phyloP scores from a whole-genome alignment of 2,113 vertebrate species.

The Heterocephalus glaber region DNA sequence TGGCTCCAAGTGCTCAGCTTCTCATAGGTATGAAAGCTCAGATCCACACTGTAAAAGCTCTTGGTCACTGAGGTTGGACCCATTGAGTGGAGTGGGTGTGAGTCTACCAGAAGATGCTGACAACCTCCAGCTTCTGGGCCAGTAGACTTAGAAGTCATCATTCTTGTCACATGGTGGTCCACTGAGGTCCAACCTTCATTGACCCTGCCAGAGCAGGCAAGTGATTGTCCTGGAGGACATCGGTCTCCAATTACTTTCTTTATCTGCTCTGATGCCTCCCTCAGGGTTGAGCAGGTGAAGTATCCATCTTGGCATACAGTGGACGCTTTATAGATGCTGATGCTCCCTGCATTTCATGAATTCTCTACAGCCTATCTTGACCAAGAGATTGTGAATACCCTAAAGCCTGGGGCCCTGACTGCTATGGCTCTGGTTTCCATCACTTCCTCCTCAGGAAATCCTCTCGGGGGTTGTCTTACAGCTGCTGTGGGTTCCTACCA shows the following conservation, averaged over 20 bases:
- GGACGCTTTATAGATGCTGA: background rate
- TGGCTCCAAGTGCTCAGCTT: background rate
- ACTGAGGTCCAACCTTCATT: background rate
- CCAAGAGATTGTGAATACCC: background rate
- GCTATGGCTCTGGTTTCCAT: background rate
- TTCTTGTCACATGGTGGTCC: background rate
- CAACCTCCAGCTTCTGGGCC: background rate
- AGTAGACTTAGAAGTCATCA: background rate
- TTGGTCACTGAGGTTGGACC: background rate
- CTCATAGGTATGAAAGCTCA: background rate
- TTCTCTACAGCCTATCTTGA: background rate
- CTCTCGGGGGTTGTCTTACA: background rate
- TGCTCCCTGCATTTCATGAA: background rate
- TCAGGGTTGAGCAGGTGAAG: background rate
- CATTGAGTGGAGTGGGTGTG: background rate
- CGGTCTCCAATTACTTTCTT: background rate
- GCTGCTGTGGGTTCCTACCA: background rate
- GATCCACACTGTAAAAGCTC: too few relatives aligned
- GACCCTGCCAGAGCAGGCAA: background rate
- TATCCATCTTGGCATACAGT: fast-evolving
- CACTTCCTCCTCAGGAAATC: background rate
- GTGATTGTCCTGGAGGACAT: background rate
- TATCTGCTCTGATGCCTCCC: background rate
- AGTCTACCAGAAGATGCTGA: background rate
- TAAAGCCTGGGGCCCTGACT: background rate